Evolutionary conservation across 2,888 invertebrate species (phyloP).

Genomic region (Amphipyra tragopoginis): DNA sequence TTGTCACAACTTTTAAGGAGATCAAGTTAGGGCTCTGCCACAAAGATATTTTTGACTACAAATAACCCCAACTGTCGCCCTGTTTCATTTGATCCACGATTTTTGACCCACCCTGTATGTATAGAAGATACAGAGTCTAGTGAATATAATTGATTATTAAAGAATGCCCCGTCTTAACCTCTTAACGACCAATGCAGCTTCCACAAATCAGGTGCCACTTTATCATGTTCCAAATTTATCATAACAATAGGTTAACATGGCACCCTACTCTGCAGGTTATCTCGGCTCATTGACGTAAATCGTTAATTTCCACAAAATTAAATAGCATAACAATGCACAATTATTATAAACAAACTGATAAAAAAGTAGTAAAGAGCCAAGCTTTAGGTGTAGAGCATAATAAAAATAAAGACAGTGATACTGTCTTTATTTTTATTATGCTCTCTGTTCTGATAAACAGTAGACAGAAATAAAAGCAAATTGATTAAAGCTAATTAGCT

Average conservation of each 20-base stretch:
- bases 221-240: slow-evolving; percentile 13
- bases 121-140: too few relatives aligned
- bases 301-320: slow-evolving; percentile 27
- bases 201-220: background rate
- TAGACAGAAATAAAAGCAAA: background rate
- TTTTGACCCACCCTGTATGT: too few relatives aligned
- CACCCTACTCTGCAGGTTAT: slow-evolving; percentile 42
- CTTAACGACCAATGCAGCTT: too few relatives aligned
- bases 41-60: too few relatives aligned
- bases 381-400: background rate
- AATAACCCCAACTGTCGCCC: too few relatives aligned
- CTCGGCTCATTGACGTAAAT: slow-evolving; percentile 51
- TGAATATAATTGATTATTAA: too few relatives aligned
- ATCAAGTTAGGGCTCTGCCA: too few relatives aligned
- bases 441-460: background rate
- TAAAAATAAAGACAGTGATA: slow-evolving; percentile 11
- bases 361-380: slow-evolving; percentile 4
- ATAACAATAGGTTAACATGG: slow-evolving; percentile 20
- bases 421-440: too few relatives aligned
- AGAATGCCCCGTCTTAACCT: too few relatives aligned
- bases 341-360: slow-evolving; percentile 17
- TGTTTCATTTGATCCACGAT: too few relatives aligned
- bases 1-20: too few relatives aligned
- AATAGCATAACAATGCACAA: slow-evolving; percentile 32
- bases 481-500: background rate